Evolutionary conservation across 2,888 invertebrate genomes (phyloP), one percentile per base, ranked within the genome.

Genomic region (Vesta saturnalis): DNA sequence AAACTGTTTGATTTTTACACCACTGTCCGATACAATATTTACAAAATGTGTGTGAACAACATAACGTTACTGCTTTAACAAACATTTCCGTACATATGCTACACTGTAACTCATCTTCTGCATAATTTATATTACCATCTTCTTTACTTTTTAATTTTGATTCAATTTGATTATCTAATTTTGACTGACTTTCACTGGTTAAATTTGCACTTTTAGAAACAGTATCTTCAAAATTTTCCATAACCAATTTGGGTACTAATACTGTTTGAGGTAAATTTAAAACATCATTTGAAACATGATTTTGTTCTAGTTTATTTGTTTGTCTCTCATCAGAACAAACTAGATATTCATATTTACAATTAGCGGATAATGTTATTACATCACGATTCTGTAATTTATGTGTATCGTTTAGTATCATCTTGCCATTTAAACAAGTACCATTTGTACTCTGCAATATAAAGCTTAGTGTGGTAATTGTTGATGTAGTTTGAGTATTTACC

Each of bases 41-140:
- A 79, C 94, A 94, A 79, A 91, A 93, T 0, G 91, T 90, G 77
- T 94, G 94, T 0, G 90, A 89, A 80, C 94, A 94, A 79, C 87
- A 89, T 12, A 93, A 83, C 0, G 91, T 90, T 1, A 88, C 89
- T 0, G 93, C 89, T 79, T 87, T 85, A 0, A 93, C 86, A 79
- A 92, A 92, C 6, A 93, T 83, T 80, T 94, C 93, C 18, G 89
- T 89, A 77, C 94, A 94, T 62, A 94, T 90, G 71, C 89, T 89
- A 80, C 93, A 94, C 74, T 91, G 90, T 21, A 94, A 83, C 78
- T 94, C 93, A 74, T 87, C 87, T 76, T 93, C 89, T 86, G 91
- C 76, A 46, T 75, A 73, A 67, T 82, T 75, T 19, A 78, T 68
- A 16, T 75, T 72, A 6, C 43, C 57, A 12, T 64, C 35, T 22